A percentile compares a stretch with the other conserved stretches of the same genome.
Evolutionary conservation across 1,140 invertebrate genomes (phyloP).

Genomic region (Drosophila truncata): DNA sequence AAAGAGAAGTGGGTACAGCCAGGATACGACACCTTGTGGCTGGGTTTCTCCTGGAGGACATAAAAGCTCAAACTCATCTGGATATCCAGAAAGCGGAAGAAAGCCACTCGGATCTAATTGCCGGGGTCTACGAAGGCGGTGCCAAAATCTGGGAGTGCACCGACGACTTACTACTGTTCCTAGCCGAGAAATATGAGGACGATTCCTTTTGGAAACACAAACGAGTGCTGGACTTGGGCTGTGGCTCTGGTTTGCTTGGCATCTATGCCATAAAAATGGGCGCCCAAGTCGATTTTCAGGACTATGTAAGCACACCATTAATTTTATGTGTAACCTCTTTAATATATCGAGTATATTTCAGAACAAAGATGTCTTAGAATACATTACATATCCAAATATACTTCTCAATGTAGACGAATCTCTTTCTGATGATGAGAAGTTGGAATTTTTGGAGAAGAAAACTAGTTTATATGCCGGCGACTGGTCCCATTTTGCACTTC

Average conservation of each 20-base stretch:
- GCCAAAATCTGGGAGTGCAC: slow-evolving; percentile 96
- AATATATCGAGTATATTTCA: slow-evolving; percentile 29
- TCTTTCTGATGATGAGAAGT: slow-evolving; percentile 75
- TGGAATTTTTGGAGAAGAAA: slow-evolving; percentile 81
- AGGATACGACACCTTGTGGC: slow-evolving; percentile 64
- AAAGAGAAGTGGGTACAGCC: slow-evolving; percentile 34
- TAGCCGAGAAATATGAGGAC: slow-evolving; percentile 84
- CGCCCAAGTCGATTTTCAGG: slow-evolving; percentile 93
- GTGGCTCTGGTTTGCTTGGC: slow-evolving; percentile 93
- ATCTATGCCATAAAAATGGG: slow-evolving; percentile 89
- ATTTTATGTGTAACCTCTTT: background rate
- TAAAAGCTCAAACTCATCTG: slow-evolving; percentile 73
- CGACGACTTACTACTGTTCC: slow-evolving; percentile 90
- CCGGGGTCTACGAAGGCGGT: slow-evolving; percentile 92
- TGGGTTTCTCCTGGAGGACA: slow-evolving; percentile 72
- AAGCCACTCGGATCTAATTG: slow-evolving; percentile 90
- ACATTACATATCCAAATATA: slow-evolving; percentile 92
- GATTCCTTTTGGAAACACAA: slow-evolving; percentile 71
- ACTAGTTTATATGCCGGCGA: slow-evolving; percentile 92
- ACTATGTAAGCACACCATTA: slow-evolving; percentile 90
- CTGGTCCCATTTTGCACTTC: slow-evolving; percentile 89
- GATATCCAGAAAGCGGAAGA: slow-evolving; percentile 88
- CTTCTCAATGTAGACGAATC: slow-evolving; percentile 88
- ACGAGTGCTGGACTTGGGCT: slow-evolving; percentile 93
- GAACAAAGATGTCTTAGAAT: slow-evolving; percentile 78